These are phyloP conservation scores for Drosophila ochracea DNA, from an alignment of 2,888 invertebrate genomes.

Conservation along the genomic window DNA sequence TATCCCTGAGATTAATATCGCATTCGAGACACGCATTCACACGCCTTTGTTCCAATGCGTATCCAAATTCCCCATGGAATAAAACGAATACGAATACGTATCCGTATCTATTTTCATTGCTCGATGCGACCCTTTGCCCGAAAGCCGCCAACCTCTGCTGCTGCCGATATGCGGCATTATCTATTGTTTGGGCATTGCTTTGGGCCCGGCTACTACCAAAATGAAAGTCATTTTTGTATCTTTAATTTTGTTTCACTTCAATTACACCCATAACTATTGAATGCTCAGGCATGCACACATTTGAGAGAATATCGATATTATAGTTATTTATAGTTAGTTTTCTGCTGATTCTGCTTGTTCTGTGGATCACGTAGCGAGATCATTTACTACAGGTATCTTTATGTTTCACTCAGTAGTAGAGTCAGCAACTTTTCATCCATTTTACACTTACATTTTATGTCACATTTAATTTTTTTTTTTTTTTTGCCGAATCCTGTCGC, in stretches of 20 bases:
- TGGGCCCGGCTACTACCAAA: slow-evolving; percentile 61
- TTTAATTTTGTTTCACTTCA: slow-evolving; percentile 71
- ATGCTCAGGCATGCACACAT: slow-evolving; percentile 13
- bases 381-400: slow-evolving; percentile 30
- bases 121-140: slow-evolving; percentile 30
- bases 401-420: neutral
- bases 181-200: slow-evolving; percentile 55
- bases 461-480: slow-evolving; percentile 16
- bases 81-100: slow-evolving; percentile 16
- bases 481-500: slow-evolving; percentile 42
- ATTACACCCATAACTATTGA: slow-evolving; percentile 52
- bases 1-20: slow-evolving; percentile 66
- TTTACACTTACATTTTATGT: slow-evolving; percentile 45
- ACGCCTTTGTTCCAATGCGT: slow-evolving; percentile 69
- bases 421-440: slow-evolving; percentile 48
- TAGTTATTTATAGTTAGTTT: slow-evolving; percentile 21
- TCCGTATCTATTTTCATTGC: slow-evolving; percentile 21
- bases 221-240: slow-evolving; percentile 81
- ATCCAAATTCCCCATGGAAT: slow-evolving; percentile 76
- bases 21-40: slow-evolving; percentile 75
- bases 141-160: slow-evolving; percentile 21
- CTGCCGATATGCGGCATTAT: slow-evolving; percentile 53
- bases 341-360: slow-evolving; percentile 2
- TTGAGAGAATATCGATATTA: neutral
- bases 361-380: slow-evolving; percentile 10